These are phyloP conservation scores for Hydropotes inermis DNA, from an alignment of 2,113 vertebrate genomes.

Conservation along the genomic window DNA sequence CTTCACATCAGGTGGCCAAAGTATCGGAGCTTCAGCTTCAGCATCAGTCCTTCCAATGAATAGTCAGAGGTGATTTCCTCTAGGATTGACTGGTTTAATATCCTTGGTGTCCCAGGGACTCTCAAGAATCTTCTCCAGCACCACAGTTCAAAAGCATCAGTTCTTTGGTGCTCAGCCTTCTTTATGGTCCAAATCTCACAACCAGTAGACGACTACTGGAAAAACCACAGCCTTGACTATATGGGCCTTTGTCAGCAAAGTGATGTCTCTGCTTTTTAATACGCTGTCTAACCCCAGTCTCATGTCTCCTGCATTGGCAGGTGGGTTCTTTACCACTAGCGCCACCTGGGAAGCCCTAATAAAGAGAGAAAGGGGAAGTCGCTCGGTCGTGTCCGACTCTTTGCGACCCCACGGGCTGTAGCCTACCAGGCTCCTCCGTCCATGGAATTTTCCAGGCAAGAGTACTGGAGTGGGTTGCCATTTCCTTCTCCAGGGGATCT, in stretches of 20 bases:
- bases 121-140: not conserved
- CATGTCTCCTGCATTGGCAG: not conserved
- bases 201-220: not conserved
- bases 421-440: no score
- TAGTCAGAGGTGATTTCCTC: not conserved
- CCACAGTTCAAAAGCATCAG: not conserved
- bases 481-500: no score
- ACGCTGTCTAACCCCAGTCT: not conserved
- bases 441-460: no score
- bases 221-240: not conserved
- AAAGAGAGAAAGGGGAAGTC: not conserved
- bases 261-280: not conserved
- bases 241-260: not conserved
- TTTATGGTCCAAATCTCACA: not conserved
- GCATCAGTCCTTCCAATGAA: not conserved
- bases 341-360: not conserved
- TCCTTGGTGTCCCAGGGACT: not conserved
- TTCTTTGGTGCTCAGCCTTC: not conserved
- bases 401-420: no score
- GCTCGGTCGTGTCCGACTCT: no score
- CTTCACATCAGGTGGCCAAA: rapidly evolving
- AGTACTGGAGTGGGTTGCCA: no score
- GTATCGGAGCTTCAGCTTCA: not conserved
- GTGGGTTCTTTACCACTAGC: not conserved
- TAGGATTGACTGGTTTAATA: not conserved